Conservation (phyloP, 1,140 invertebrate species). For the Nixonia krombeini region DNA sequence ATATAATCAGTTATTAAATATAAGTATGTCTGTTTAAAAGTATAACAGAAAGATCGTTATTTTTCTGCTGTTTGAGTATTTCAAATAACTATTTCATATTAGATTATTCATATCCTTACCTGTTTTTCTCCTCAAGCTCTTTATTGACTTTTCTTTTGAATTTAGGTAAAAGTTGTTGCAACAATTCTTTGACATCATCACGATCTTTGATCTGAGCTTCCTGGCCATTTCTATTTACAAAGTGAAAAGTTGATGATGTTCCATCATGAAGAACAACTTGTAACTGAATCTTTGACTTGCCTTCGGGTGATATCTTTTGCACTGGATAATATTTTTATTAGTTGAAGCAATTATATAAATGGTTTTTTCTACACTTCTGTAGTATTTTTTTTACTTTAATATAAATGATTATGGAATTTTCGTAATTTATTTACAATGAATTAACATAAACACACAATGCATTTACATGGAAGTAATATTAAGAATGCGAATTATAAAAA, state of each 20-base stretch:
- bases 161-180: slow-evolving; percentile 93
- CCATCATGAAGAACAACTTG: slow-evolving; percentile 97
- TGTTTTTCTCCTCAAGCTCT: slow-evolving; percentile 92
- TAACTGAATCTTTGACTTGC: slow-evolving; percentile 98
- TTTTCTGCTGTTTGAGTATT: too few relatives aligned
- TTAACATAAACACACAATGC: too few relatives aligned
- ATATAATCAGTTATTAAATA: slow-evolving; percentile 11
- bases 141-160: slow-evolving; percentile 95
- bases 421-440: too few relatives aligned
- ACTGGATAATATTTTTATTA: slow-evolving; percentile 77
- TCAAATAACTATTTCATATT: not conserved
- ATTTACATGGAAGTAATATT: too few relatives aligned
- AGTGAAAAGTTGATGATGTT: slow-evolving; percentile 97
- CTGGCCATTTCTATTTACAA: slow-evolving; percentile 89
- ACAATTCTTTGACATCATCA: slow-evolving; percentile 92
- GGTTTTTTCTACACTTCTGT: not conserved
- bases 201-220: slow-evolving; percentile 90
- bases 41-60: slow-evolving; percentile 4
- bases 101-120: slow-evolving; percentile 55
- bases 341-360: too few relatives aligned
- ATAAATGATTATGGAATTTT: too few relatives aligned
- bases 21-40: too few relatives aligned
- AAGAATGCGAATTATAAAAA: too few relatives aligned
- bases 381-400: too few relatives aligned
- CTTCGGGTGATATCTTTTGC: slow-evolving; percentile 98